These are phyloP conservation scores for Ursus arctos DNA, from an alignment of 2,113 vertebrate species.

Conservation along the genomic window DNA sequence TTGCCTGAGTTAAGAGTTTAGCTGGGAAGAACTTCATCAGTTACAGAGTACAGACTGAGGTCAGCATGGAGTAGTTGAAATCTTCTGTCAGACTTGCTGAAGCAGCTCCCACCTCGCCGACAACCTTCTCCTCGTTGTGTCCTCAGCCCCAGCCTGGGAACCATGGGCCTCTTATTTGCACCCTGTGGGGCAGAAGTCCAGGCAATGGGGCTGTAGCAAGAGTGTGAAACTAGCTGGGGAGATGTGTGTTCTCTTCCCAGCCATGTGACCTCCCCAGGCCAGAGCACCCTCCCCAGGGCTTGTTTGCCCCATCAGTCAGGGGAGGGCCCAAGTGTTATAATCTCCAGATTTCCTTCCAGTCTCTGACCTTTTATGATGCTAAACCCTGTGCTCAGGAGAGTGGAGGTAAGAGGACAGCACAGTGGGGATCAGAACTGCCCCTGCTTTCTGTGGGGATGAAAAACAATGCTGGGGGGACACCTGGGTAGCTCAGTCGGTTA, in stretches of 20 bases:
- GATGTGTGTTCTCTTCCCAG: neutral
- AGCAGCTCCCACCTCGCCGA: neutral
- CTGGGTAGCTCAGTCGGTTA: too few relatives aligned
- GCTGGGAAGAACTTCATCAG: neutral
- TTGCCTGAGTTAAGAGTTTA: neutral
- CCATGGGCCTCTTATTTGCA: neutral
- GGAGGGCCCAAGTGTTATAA: neutral
- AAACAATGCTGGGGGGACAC: neutral
- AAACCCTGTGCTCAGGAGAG: neutral
- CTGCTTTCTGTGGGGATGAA: neutral
- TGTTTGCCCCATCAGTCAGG: neutral
- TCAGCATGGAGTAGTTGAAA: neutral
- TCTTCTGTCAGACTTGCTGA: neutral
- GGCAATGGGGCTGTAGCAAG: neutral
- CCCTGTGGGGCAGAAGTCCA: neutral
- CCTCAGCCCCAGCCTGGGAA: neutral
- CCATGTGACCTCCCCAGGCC: neutral
- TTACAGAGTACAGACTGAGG: neutral
- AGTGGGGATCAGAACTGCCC: neutral
- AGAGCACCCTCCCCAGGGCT: neutral
- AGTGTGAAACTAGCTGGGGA: neutral
- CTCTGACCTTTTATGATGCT: neutral
- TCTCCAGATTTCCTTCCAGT: neutral
- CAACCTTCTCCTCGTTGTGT: neutral
- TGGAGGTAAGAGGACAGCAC: neutral